Conservation (phyloP, 2,797 vertebrate genomes). For the Mergus octosetaceus region DNA sequence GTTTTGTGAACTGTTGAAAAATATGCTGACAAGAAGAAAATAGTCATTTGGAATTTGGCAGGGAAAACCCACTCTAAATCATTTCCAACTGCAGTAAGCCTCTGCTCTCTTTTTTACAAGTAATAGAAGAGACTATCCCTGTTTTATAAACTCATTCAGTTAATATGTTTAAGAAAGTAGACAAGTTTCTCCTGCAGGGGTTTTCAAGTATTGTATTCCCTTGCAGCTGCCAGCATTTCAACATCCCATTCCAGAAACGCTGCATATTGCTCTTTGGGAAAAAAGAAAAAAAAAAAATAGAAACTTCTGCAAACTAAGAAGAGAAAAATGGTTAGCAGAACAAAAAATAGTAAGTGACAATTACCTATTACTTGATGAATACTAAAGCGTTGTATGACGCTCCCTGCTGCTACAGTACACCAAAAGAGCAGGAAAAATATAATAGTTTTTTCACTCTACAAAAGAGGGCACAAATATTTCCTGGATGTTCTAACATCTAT, state of each 20-base stretch:
- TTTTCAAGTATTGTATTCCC: slow-evolving; percentile 16
- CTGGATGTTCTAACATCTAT: not conserved
- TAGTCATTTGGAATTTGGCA: not conserved
- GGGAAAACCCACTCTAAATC: slow-evolving; percentile 31
- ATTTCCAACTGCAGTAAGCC: slow-evolving; percentile 22
- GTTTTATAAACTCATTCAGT: slow-evolving; percentile 24
- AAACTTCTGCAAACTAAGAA: not conserved
- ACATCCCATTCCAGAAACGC: not conserved
- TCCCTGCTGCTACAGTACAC: not conserved
- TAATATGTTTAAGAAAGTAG: slow-evolving; percentile 16
- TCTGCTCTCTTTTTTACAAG: slow-evolving; percentile 17
- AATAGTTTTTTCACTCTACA: not conserved
- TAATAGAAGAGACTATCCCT: not conserved
- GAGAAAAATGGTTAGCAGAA: not conserved
- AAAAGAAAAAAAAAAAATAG: too few relatives aligned
- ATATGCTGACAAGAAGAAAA: slow-evolving; percentile 24
- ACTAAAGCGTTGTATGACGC: not conserved
- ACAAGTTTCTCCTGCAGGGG: not conserved
- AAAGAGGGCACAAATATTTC: not conserved
- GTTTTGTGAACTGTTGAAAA: slow-evolving; percentile 35
- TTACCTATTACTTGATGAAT: not conserved
- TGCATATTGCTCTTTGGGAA: not conserved
- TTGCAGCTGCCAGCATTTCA: not conserved
- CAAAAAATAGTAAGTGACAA: not conserved
- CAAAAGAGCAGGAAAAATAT: not conserved